Percentiles rank a stretch among this genome's conserved stretches.
phyloP scores from a whole-genome alignment of 2,797 vertebrate genomes.

The Pampus argenteus region DNA sequence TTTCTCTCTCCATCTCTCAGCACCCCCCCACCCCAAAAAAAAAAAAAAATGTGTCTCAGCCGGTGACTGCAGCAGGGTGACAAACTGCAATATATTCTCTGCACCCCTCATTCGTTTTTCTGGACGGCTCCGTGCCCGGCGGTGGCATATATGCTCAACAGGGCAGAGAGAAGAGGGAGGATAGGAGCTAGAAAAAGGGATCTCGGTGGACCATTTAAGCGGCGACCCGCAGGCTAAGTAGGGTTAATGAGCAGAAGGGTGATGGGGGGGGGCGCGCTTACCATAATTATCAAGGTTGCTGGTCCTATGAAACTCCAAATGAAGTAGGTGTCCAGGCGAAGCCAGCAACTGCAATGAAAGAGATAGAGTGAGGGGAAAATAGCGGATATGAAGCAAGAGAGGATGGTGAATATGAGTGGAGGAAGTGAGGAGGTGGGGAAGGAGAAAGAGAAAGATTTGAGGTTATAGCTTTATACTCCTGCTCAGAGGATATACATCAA shows the following conservation, averaged over 20 bases:
- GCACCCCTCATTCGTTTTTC: slow-evolving; percentile 74
- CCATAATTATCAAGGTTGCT: slow-evolving; percentile 99
- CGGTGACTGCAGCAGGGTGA: slow-evolving; percentile 68
- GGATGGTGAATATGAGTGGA: slow-evolving; percentile 21
- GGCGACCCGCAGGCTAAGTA: slow-evolving; percentile 85
- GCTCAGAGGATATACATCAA: slow-evolving; percentile 84
- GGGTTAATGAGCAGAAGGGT: slow-evolving; percentile 87
- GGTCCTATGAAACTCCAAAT: slow-evolving; percentile 99
- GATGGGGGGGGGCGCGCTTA: slow-evolving; percentile 76
- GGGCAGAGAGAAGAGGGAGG: slow-evolving; percentile 65
- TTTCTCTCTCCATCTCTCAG: slow-evolving; percentile 17
- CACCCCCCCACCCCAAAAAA: slow-evolving; percentile 23
- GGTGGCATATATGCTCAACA: slow-evolving; percentile 71
- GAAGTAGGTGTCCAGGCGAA: slow-evolving; percentile 99
- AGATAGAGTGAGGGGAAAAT: slow-evolving; percentile 70
- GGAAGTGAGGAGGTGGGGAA: not conserved
- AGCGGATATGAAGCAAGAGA: slow-evolving; percentile 75
- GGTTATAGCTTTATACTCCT: slow-evolving; percentile 78
- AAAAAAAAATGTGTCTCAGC: slow-evolving; percentile 59
- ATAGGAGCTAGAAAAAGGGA: slow-evolving; percentile 53
- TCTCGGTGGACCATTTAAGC: slow-evolving; percentile 83
- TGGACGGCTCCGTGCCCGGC: slow-evolving; percentile 60
- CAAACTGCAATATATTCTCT: slow-evolving; percentile 70
- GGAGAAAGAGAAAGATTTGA: slow-evolving; percentile 37
- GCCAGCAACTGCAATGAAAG: slow-evolving; percentile 93